Conservation (phyloP, 2,113 vertebrate species). For the Archilochus colubris region DNA sequence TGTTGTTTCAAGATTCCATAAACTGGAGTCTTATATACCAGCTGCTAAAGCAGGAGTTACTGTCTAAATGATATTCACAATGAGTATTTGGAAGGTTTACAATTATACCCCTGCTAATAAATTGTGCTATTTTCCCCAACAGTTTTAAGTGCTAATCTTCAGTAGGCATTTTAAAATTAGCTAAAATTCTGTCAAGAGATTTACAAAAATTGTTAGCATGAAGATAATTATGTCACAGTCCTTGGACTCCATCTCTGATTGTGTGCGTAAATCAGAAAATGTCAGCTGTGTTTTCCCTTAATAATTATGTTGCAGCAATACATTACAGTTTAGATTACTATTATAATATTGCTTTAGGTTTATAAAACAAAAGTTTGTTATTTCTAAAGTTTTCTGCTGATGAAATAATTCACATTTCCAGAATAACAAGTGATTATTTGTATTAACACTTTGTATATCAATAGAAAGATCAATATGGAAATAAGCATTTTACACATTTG, state of each 20-base stretch:
- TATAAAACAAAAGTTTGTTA: constrained; percentile 71
- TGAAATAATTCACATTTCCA: constrained; percentile 68
- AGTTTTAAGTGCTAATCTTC: constrained; percentile 85
- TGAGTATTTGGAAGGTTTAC: constrained; percentile 85
- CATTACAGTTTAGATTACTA: constrained; percentile 76
- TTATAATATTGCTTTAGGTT: constrained; percentile 75
- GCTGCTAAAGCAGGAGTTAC: constrained; percentile 83
- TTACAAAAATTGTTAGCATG: constrained; percentile 85
- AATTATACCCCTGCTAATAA: constrained; percentile 89
- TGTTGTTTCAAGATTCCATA: constrained; percentile 87
- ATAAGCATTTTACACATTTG: neutral
- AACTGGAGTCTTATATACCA: constrained; percentile 84
- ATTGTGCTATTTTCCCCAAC: constrained; percentile 85
- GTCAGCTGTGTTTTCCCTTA: constrained; percentile 85
- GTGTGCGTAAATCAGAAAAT: constrained; percentile 85
- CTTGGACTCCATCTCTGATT: constrained; percentile 85
- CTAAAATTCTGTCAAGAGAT: constrained; percentile 86
- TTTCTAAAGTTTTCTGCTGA: constrained; percentile 74
- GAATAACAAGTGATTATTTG: constrained; percentile 55
- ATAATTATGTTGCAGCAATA: constrained; percentile 80
- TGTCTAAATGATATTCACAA: constrained; percentile 86
- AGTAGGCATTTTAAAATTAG: constrained; percentile 87
- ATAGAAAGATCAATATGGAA: constrained; percentile 43
- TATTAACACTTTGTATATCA: constrained; percentile 47
- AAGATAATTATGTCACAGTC: constrained; percentile 86